phyloP scores from a whole-genome alignment of 2,888 invertebrate genomes.

The Stictocephala bisonia region DNA sequence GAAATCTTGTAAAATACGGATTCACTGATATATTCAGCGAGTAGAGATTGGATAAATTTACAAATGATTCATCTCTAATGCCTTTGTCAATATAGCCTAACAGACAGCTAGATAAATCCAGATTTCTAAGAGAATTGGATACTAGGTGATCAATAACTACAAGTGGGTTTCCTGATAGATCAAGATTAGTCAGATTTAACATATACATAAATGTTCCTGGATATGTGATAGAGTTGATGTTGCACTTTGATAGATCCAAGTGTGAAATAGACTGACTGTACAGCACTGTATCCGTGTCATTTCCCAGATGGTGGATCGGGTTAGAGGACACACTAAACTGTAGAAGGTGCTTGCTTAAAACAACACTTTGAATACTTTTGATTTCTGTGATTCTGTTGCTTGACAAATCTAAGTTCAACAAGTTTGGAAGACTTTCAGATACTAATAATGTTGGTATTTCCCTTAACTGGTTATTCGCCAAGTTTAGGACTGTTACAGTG shows the following conservation, averaged over 20 bases:
- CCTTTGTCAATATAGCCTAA: conserved; percentile 16
- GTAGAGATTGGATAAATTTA: conserved; percentile 27
- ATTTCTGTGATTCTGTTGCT: conserved; percentile 12
- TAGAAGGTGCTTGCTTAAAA: conserved; percentile 1
- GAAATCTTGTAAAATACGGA: conserved; percentile 21
- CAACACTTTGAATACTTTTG: background rate
- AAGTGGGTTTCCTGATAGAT: conserved; percentile 33
- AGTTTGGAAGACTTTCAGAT: conserved; percentile 7
- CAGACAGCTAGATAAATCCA: conserved; percentile 35
- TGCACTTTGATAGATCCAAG: conserved; percentile 32
- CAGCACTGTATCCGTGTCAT: conserved; percentile 12
- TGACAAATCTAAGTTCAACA: conserved; percentile 16
- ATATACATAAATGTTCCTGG: conserved; percentile 16
- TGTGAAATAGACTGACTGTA: conserved; percentile 34
- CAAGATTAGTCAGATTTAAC: conserved; percentile 23
- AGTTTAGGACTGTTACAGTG: conserved; percentile 5
- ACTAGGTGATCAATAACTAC: conserved; percentile 21
- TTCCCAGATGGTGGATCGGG: conserved; percentile 18
- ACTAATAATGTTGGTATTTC: background rate
- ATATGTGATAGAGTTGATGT: conserved; percentile 23
- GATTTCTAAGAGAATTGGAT: conserved; percentile 7
- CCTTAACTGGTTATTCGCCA: conserved; percentile 16
- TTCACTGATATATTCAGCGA: conserved; percentile 32
- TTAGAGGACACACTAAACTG: conserved; percentile 15
- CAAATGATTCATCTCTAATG: conserved; percentile 28